A percentile compares a stretch with the other conserved stretches of the same genome.
These are phyloP conservation scores for Torymus texanus DNA, from an alignment of 2,888 invertebrate genomes.

Conservation along the genomic window DNA sequence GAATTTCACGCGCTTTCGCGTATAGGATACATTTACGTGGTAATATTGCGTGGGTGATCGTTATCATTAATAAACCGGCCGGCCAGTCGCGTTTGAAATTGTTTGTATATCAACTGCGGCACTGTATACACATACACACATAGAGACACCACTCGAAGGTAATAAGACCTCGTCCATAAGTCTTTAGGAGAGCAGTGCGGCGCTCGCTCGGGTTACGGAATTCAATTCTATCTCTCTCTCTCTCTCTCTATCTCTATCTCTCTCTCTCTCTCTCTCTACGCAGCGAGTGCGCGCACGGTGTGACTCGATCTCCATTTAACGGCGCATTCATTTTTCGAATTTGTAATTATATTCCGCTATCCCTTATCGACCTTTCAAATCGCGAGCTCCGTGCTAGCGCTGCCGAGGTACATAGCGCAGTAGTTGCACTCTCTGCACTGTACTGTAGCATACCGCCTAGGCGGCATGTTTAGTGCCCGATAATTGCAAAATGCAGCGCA, in stretches of 20 bases:
- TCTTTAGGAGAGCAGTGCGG: constrained; percentile 26
- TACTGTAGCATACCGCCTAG: constrained; percentile 52
- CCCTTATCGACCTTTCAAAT: constrained; percentile 71
- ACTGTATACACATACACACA: not conserved
- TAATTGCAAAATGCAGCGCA: constrained; percentile 68
- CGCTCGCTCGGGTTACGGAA: constrained; percentile 34
- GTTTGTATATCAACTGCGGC: constrained; percentile 29
- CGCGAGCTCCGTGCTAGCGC: constrained; percentile 43
- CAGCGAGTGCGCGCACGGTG: not conserved
- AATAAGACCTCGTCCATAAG: constrained; percentile 45
- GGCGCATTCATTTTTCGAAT: constrained; percentile 63
- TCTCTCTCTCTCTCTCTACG: not conserved
- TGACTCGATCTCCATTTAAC: constrained; percentile 44
- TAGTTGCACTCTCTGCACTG: not conserved
- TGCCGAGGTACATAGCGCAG: no score
- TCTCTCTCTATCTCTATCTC: not conserved
- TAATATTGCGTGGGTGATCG: constrained; percentile 40
- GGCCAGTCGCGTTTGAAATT: constrained; percentile 35
- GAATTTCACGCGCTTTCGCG: not conserved
- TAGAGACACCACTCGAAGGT: constrained; percentile 2
- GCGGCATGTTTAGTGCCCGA: constrained; percentile 60
- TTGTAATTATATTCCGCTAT: constrained; percentile 68
- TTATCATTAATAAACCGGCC: constrained; percentile 50
- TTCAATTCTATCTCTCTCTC: no score
- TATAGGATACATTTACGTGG: constrained; percentile 30